phyloP scores from a whole-genome alignment of 2,888 invertebrate genomes.

The Nowickia ferox region DNA sequence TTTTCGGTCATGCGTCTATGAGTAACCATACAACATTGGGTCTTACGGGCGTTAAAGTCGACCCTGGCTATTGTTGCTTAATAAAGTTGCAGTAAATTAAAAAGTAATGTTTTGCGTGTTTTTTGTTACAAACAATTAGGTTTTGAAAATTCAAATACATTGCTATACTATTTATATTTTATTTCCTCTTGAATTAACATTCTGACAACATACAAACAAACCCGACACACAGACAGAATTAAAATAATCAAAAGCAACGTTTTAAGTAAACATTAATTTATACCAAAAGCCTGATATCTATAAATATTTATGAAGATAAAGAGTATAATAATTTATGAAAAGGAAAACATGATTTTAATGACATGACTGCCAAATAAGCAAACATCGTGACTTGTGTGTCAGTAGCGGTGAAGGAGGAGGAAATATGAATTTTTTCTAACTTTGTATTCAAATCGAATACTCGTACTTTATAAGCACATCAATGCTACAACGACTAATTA shows the following conservation, averaged over 20 bases:
- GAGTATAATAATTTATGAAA: constrained; percentile 10
- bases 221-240: background rate
- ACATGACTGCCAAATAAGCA: background rate
- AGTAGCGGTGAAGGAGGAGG: background rate
- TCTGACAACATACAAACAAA: background rate
- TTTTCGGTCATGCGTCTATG: no score
- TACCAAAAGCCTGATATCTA: constrained; percentile 3
- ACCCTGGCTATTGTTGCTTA: constrained; percentile 4
- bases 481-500: constrained; percentile 62
- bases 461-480: constrained; percentile 42
- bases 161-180: background rate
- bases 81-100: constrained; percentile 14
- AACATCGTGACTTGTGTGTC: background rate
- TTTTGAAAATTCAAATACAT: constrained; percentile 47
- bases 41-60: no score
- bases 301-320: background rate
- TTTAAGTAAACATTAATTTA: constrained; percentile 34
- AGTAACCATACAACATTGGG: no score
- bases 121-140: constrained; percentile 55
- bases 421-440: constrained; percentile 26
- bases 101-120: constrained; percentile 8
- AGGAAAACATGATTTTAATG: background rate
- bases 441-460: constrained; percentile 35
- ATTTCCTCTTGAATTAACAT: constrained; percentile 45
- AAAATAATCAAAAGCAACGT: constrained; percentile 10